phyloP scores from a whole-genome alignment of 2,888 invertebrate genomes.

The Tinea pellionella region DNA sequence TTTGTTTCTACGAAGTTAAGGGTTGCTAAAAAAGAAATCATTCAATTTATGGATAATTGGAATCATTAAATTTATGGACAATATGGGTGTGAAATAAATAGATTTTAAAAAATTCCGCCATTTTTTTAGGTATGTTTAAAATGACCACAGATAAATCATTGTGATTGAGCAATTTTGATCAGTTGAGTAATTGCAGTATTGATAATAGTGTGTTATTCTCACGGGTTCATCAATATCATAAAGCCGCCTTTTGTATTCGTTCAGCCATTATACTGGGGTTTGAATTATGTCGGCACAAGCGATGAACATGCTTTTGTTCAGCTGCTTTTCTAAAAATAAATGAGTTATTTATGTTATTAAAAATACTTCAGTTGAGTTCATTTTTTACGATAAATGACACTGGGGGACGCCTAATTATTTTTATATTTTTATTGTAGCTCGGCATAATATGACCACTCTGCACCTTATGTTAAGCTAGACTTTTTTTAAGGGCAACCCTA shows the following conservation, averaged over 20 bases:
- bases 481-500: no score
- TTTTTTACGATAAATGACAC: not conserved
- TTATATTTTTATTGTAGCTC: no score
- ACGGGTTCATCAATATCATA: constrained; percentile 13
- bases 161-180: not conserved
- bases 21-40: no score
- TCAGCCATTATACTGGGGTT: constrained; percentile 5
- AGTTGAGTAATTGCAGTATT: constrained; percentile 1
- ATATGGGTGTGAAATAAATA: no score
- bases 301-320: constrained; percentile 14
- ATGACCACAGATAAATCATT: not conserved
- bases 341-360: not conserved
- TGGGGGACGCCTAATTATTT: not conserved
- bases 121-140: not conserved
- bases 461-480: no score
- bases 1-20: no score
- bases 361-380: not conserved
- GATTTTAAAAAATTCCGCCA: no score
- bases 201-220: constrained; percentile 1
- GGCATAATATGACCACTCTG: no score
- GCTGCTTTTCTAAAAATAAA: not conserved
- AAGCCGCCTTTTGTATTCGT: constrained; percentile 12
- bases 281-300: constrained; percentile 13
- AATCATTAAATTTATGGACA: no score
- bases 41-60: no score